Conservation (phyloP, 2,888 invertebrate genomes). For the Nezara viridula region DNA sequence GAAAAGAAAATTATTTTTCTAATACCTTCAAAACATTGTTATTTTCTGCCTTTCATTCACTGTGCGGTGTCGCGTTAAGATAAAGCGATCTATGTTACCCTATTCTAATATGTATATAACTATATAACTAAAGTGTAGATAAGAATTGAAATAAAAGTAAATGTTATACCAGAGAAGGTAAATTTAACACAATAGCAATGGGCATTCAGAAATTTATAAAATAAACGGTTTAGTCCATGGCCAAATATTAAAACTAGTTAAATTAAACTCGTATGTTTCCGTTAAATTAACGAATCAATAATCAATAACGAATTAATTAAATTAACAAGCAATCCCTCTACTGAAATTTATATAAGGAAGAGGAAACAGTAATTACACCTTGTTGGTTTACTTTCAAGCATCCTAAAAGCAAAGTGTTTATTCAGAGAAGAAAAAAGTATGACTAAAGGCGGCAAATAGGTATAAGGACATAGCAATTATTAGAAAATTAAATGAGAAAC, state of each 20-base stretch:
- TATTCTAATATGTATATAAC: no score
- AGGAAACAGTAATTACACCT: not conserved
- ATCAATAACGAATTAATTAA: no score
- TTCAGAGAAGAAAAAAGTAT: not conserved
- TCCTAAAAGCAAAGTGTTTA: not conserved
- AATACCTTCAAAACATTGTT: no score
- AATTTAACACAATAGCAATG: no score
- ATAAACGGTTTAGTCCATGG: not conserved
- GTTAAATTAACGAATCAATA: not conserved
- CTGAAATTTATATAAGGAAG: not conserved
- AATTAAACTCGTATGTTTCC: not conserved
- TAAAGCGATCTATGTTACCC: no score
- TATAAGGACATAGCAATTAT: not conserved
- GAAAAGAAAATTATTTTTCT: no score
- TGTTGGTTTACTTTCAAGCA: not conserved
- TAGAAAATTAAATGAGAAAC: conserved; percentile 45
- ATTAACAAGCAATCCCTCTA: no score
- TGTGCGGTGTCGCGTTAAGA: no score
- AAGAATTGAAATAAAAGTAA: no score
- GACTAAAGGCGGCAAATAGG: not conserved
- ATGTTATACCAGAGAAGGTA: no score
- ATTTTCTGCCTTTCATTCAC: no score
- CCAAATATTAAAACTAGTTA: not conserved
- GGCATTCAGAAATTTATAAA: not conserved
- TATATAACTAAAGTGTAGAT: no score